These are phyloP conservation scores for Drosophila auraria DNA, from an alignment of 1,140 invertebrate genomes.

Conservation along the genomic window DNA sequence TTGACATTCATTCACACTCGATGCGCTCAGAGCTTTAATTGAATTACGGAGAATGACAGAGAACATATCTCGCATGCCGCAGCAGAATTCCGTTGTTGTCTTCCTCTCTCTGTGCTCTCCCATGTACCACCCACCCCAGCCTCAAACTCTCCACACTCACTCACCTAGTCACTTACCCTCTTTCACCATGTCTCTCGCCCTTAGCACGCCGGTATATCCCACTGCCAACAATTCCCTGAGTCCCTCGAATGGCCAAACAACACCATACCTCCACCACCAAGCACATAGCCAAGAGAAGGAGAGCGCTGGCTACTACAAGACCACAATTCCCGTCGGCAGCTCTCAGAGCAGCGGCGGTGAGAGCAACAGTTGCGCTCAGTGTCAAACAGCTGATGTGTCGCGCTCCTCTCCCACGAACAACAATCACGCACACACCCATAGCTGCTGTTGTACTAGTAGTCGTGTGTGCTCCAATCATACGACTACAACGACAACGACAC, in stretches of 20 bases:
- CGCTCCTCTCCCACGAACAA: slow-evolving; percentile 44
- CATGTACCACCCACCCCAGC: slow-evolving; percentile 6
- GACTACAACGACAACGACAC: slow-evolving; percentile 81
- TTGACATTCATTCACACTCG: slow-evolving; percentile 41
- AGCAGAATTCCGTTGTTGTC: slow-evolving; percentile 17
- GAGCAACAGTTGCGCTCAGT: slow-evolving; percentile 56
- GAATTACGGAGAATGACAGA: slow-evolving; percentile 39
- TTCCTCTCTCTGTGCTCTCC: slow-evolving; percentile 9
- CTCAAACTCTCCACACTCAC: slow-evolving; percentile 3
- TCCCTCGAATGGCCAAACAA: slow-evolving; percentile 79
- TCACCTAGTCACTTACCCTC: slow-evolving; percentile 23
- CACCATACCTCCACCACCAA: slow-evolving; percentile 61
- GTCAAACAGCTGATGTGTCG: slow-evolving; percentile 72
- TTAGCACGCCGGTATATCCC: slow-evolving; percentile 77
- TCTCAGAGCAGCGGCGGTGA: slow-evolving; percentile 18
- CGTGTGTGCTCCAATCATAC: slow-evolving; percentile 82
- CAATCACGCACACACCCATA: slow-evolving; percentile 34
- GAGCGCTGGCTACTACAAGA: slow-evolving; percentile 66
- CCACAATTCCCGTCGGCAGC: slow-evolving; percentile 73
- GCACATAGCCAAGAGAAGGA: slow-evolving; percentile 43
- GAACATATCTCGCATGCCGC: slow-evolving; percentile 33
- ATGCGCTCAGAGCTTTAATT: slow-evolving; percentile 36
- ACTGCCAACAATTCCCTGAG: slow-evolving; percentile 75
- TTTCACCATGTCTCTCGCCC: slow-evolving; percentile 27
- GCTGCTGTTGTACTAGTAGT: slow-evolving; percentile 67